These are phyloP conservation scores for Ginglymostoma cirratum DNA, from an alignment of 2,113 vertebrate species.

Conservation along the genomic window DNA sequence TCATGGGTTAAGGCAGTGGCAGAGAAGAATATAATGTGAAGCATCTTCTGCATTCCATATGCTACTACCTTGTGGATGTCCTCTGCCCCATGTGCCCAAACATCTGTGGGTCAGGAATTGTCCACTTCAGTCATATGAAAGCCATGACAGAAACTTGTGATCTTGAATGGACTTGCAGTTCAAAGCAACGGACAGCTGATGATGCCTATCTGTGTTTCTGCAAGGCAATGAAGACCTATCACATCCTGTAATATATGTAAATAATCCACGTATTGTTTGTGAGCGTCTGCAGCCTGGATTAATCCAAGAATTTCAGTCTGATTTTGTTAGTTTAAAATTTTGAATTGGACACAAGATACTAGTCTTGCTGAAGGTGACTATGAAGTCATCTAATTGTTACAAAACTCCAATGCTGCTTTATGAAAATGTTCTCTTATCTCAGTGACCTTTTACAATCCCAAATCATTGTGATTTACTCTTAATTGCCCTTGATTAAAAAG, in stretches of 20 bases:
- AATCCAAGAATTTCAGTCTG: background rate
- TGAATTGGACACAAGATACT: background rate
- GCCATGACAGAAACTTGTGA: background rate
- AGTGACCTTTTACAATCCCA: too few species aligned
- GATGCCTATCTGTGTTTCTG: background rate
- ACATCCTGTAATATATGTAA: background rate
- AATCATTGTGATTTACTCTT: background rate
- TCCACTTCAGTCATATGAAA: background rate
- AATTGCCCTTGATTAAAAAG: background rate
- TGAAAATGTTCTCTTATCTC: background rate
- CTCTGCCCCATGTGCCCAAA: too few species aligned
- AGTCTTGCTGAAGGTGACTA: background rate
- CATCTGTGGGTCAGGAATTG: too few species aligned
- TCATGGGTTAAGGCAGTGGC: too few species aligned
- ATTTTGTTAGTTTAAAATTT: background rate
- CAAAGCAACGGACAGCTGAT: too few species aligned
- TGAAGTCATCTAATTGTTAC: background rate
- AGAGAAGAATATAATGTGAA: too few species aligned
- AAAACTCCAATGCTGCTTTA: background rate
- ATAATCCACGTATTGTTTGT: background rate
- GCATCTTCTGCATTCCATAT: too few species aligned
- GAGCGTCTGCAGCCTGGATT: background rate
- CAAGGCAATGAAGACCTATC: background rate
- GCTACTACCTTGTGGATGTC: too few species aligned
- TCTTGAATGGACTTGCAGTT: too few species aligned